Evolutionary conservation across 1,140 invertebrate genomes (phyloP).

Genomic region (Diorhabda sublineata): DNA sequence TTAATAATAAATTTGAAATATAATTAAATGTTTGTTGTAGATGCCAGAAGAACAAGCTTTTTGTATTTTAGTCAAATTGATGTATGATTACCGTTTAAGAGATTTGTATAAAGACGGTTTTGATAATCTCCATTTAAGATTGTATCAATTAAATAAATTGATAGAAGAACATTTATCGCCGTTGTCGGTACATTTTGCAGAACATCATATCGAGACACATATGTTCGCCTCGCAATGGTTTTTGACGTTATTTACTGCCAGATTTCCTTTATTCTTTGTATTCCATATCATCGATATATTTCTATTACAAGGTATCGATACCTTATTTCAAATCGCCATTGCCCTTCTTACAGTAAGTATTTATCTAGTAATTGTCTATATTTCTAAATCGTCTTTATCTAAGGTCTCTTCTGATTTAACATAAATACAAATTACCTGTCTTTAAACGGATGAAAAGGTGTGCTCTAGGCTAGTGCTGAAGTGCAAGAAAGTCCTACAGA

Average conservation of each 20-base stretch:
- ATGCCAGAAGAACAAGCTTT: constrained; percentile 99
- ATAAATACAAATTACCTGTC: background rate
- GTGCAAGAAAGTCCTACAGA: too few relatives aligned
- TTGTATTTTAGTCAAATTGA: constrained; percentile 91
- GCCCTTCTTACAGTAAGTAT: constrained; percentile 78
- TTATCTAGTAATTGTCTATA: background rate
- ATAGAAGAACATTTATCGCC: constrained; percentile 94
- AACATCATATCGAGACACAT: constrained; percentile 91
- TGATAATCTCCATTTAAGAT: constrained; percentile 88
- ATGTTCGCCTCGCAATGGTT: constrained; percentile 99
- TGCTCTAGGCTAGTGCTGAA: too few relatives aligned
- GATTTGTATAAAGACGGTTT: constrained; percentile 96
- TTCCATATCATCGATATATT: constrained; percentile 98
- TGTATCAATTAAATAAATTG: constrained; percentile 94
- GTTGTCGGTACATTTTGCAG: constrained; percentile 84
- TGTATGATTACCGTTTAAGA: constrained; percentile 93
- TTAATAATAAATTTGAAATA: background rate
- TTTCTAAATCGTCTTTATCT: background rate
- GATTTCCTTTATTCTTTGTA: constrained; percentile 96
- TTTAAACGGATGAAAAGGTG: too few relatives aligned
- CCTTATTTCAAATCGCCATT: constrained; percentile 93
- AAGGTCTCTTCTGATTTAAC: background rate
- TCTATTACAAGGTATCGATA: constrained; percentile 88
- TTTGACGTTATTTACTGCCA: constrained; percentile 95
- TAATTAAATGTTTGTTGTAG: constrained; percentile 51